These are phyloP conservation scores for Monomorium pharaonis DNA, from an alignment of 1,140 invertebrate genomes.

Conservation along the genomic window DNA sequence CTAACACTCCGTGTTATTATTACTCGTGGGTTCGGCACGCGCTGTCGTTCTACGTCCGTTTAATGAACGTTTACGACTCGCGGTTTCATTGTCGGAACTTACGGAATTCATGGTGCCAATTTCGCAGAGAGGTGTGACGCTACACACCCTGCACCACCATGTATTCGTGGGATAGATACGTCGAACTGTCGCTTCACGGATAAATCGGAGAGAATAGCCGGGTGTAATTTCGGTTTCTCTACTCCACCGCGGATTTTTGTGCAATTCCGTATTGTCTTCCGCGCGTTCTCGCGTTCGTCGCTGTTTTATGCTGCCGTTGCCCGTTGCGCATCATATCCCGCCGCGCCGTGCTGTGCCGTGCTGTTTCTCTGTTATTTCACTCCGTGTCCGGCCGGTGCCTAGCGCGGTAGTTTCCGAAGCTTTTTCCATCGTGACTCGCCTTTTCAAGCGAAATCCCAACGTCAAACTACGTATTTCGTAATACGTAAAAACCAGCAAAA, in stretches of 20 bases:
- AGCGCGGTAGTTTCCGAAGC: not conserved
- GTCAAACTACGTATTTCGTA: not conserved
- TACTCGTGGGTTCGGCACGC: no score
- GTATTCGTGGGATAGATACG: not conserved
- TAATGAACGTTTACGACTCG: not conserved
- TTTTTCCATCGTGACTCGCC: not conserved
- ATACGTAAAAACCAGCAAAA: not conserved
- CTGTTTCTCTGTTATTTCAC: slow-evolving; percentile 1
- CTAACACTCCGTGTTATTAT: no score
- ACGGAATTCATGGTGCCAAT: not conserved
- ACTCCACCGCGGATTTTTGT: not conserved
- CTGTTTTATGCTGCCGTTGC: not conserved
- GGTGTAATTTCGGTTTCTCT: not conserved
- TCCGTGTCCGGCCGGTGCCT: not conserved
- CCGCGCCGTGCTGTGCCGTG: not conserved
- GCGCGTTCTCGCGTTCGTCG: not conserved
- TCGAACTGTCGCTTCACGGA: not conserved
- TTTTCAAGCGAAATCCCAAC: not conserved
- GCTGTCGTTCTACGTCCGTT: not conserved
- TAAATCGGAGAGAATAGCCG: not conserved
- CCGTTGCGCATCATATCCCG: slow-evolving; percentile 7
- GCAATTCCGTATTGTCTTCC: slow-evolving; percentile 12
- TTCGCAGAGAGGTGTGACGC: not conserved
- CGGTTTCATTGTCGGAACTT: not conserved
- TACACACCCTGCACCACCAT: not conserved